Evolutionary conservation across 2,888 invertebrate genomes (phyloP).

Genomic region (Alcis repandata): DNA sequence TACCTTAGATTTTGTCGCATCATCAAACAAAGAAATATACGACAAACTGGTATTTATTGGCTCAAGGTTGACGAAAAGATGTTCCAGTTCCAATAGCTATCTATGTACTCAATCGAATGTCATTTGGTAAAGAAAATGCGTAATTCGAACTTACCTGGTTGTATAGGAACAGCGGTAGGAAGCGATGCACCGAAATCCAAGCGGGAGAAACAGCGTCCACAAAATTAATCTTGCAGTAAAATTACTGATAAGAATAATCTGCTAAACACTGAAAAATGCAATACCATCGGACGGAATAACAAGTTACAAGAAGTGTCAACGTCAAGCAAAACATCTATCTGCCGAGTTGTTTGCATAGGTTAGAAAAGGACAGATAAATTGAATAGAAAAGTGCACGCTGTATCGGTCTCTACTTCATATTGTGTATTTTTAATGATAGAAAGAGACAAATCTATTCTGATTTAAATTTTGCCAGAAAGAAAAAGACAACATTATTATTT

Average conservation of each 20-base stretch:
- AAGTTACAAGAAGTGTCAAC: conserved; percentile 54
- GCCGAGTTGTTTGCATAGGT: conserved; percentile 46
- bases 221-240: conserved; percentile 64
- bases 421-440: conserved; percentile 6
- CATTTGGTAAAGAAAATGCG: conserved; percentile 73
- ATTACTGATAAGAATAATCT: conserved; percentile 66
- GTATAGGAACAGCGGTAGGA: conserved; percentile 43
- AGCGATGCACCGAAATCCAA: conserved; percentile 64
- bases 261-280: conserved; percentile 70
- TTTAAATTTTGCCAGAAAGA: conserved; percentile 23
- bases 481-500: conserved; percentile 53
- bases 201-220: conserved; percentile 55
- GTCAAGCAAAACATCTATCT: conserved; percentile 57
- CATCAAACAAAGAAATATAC: conserved; percentile 69
- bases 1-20: conserved; percentile 20
- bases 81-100: conserved; percentile 51
- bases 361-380: conserved; percentile 48
- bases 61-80: conserved; percentile 82
- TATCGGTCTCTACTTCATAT: conserved; percentile 28
- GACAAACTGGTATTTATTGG: conserved; percentile 63
- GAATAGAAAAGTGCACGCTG: conserved; percentile 3
- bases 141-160: conserved; percentile 71
- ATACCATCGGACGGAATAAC: conserved; percentile 71
- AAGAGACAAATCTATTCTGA: conserved; percentile 19
- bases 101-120: conserved; percentile 62